Conservation (phyloP, 2,888 invertebrate species). For the Tetropium fuscum region DNA sequence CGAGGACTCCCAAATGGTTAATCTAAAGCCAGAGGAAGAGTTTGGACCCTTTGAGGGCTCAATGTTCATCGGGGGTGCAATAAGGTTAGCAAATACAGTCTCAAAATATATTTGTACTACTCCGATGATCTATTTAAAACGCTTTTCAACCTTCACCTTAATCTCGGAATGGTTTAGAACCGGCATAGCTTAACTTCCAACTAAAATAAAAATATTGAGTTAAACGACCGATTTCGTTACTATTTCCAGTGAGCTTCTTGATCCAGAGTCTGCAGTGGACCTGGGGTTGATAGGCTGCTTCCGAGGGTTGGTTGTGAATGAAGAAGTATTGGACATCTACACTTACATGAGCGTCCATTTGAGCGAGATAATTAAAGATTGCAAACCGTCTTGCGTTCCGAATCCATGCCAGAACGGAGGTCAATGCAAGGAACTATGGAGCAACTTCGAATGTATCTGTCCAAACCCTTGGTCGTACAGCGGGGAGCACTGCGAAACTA, state of each 20-base stretch:
- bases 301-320: slow-evolving; percentile 91
- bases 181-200: too few relatives aligned
- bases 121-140: too few relatives aligned
- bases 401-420: slow-evolving; percentile 95
- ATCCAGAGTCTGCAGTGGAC: slow-evolving; percentile 83
- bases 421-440: slow-evolving; percentile 92
- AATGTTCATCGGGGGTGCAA: slow-evolving; percentile 94
- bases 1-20: slow-evolving; percentile 89
- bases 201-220: too few relatives aligned
- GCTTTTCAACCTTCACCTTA: too few relatives aligned
- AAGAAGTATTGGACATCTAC: slow-evolving; percentile 90
- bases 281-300: slow-evolving; percentile 95
- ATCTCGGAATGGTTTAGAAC: too few relatives aligned
- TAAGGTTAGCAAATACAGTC: slow-evolving; percentile 76
- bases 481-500: slow-evolving; percentile 90
- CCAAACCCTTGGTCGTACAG: slow-evolving; percentile 93
- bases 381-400: slow-evolving; percentile 93
- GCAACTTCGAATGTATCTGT: slow-evolving; percentile 92
- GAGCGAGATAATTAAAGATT: slow-evolving; percentile 92
- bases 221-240: too few relatives aligned
- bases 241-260: slow-evolving; percentile 76
- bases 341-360: slow-evolving; percentile 93
- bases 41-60: slow-evolving; percentile 94
- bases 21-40: slow-evolving; percentile 85
- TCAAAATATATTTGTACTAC: not conserved